Evolutionary conservation across 2,797 vertebrate species (phyloP), one percentile per base, ranked within the genome.

Genomic region (Percopsis omiscomaycus): DNA sequence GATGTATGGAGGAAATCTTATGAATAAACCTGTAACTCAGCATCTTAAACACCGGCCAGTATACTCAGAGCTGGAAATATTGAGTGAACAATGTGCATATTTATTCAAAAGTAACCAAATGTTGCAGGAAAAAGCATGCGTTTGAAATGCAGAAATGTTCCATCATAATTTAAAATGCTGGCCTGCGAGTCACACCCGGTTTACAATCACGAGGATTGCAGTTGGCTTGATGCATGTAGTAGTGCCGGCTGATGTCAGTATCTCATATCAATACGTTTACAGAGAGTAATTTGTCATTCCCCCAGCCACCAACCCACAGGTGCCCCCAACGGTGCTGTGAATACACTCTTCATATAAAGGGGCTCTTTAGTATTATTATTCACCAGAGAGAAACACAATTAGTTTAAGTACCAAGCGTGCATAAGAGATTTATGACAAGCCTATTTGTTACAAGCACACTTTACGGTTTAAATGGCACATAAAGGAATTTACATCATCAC

Each of bases 161-260:
- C 22, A 80, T 78, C 42, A 80, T 59, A 68, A 63, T 47, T 75
- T 76, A 57, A 66, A 59, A 47, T 8, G 37, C 3, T 11, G 15
- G 22, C n/a, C 68, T 16, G 69, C 70, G 76, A 83, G 80, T 85
- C 80, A 81, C 79, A 82, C 63, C 53, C 74, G 59, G 74, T 75
- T 84, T 77, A 71, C 71, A 67, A 63, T 78, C 71, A 29, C 32
- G 54, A 71, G 52, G 8, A 32, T 64, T 47, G 62, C 61, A 59
- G 47, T 60, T 64, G 73, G 77, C 74, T 76, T 74, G 73, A 75
- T 75, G 69, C 73, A 37, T 77, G 78, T 76, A 69, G 69, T 64
- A 46, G 71, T 61, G 59, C 29, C 27, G 56, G 75, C 61, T 77
- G 70, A 68, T 77, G 68, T 83, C 69, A 58, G 73, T 72, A 74